These are phyloP conservation scores for Cardiocondyla obscurior DNA, from an alignment of 1,140 invertebrate species.

Conservation along the genomic window DNA sequence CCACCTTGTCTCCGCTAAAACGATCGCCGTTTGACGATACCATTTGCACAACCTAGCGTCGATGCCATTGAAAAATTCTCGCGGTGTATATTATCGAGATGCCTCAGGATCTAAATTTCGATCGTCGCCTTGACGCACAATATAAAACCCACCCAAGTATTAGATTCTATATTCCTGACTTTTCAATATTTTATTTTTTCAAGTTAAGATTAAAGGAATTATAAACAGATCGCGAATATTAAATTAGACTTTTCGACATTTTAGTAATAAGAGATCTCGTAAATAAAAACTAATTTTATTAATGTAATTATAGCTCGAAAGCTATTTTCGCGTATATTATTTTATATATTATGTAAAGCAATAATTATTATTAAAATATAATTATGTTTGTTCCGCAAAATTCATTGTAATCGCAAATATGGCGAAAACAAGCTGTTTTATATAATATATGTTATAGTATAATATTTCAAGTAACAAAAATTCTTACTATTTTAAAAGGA, in stretches of 20 bases:
- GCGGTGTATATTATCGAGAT: background rate
- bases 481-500: background rate
- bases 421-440: background rate
- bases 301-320: background rate
- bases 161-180: background rate
- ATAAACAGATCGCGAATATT: background rate
- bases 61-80: constrained; percentile 19
- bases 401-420: background rate
- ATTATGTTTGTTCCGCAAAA: background rate
- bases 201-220: no score
- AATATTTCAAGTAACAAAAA: background rate
- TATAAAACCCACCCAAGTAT: background rate
- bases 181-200: background rate
- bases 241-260: no score
- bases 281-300: background rate
- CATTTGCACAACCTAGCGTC: background rate
- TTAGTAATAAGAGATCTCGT: no score
- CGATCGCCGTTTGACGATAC: constrained; percentile 26
- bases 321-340: background rate
- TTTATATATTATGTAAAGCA: background rate
- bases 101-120: constrained; percentile 19
- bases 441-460: background rate
- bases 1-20: background rate
- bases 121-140: background rate
- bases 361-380: background rate